phyloP scores from a whole-genome alignment of 1,140 invertebrate species.

The Sycophaga agraensis region DNA sequence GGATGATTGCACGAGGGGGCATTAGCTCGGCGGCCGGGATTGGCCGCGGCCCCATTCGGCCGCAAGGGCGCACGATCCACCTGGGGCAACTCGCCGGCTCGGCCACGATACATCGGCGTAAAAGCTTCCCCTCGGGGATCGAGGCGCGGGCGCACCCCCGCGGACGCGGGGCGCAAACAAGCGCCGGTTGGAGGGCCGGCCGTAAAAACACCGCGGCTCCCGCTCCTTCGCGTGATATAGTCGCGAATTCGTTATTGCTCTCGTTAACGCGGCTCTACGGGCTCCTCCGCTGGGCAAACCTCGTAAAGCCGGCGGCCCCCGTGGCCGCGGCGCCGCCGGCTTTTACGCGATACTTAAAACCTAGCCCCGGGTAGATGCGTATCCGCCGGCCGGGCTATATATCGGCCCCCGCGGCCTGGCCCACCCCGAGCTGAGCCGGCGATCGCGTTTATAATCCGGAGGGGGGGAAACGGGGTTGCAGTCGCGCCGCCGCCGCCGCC shows the following conservation, averaged over 20 bases:
- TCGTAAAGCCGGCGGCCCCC: constrained; percentile 34
- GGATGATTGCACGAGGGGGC: no score
- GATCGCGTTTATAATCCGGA: no score
- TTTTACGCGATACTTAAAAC: constrained; percentile 22
- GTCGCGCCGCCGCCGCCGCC: constrained; percentile 33
- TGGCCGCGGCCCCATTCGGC: no score
- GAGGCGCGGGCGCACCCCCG: not conserved
- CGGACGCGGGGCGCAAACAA: constrained; percentile 21
- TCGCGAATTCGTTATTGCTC: constrained; percentile 43
- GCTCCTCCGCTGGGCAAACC: constrained; percentile 28
- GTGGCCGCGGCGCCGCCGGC: not conserved
- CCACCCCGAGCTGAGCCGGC: no score
- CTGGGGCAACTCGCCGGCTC: no score
- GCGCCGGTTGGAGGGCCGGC: constrained; percentile 27
- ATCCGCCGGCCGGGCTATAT: not conserved
- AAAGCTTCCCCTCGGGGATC: no score
- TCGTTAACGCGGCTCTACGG: constrained; percentile 36
- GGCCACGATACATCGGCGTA: no score
- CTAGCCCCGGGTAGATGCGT: constrained; percentile 1
- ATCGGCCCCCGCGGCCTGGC: not conserved
- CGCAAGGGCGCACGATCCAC: no score
- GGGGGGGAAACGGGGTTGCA: not conserved
- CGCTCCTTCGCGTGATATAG: constrained; percentile 40
- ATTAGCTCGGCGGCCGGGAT: no score
- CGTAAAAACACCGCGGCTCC: constrained; percentile 32